Evolutionary conservation across 2,113 vertebrate genomes (phyloP), one percentile per base, ranked within the genome.

Genomic region (Diphyllodes magnificus): DNA sequence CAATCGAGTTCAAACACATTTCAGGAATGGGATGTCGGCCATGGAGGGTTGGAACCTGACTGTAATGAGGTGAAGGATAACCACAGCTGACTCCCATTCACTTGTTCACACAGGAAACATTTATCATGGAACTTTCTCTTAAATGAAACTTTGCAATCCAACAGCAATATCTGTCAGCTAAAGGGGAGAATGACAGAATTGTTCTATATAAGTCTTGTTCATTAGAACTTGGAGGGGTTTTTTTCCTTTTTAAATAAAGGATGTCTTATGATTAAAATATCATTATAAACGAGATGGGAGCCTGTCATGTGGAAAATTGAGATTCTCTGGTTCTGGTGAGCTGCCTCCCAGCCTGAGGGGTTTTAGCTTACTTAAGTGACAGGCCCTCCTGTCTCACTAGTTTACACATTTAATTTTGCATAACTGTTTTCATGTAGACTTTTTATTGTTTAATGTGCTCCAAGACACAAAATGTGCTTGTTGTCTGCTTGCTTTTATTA

Each of bases 181-280:
- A 87, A 73, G 44, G 57, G 37, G 78, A 73, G 80, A 78, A 72
- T 65, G 47, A 51, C 54, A 86, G 50, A 56, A 57, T 71, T 93
- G 50, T 80, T 92, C 75, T 37, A 28, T 63, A 15, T 39, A 81
- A 73, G 57, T 63, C 64, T 42, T 85, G 50, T n/a, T 94, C 80
- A 87, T 92, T 85, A 95, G 51, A 91, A 95, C 37, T 33, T 25
- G 71, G 30, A 27, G 39, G 39, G 11, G 44, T 56, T n/a, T 53
- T 71, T 40, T 51, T 28, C 15, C 45, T 70, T 84, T 57, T 66
- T 65, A 92, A 94, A 42, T 30, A 71, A 92, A 86, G 78, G 44
- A 86, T 90, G 44, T 86, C 75, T 88, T 91, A 91, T 87, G 87
- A 94, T 96, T 95, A 97, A 96, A 97, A 93, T 94, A 96, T 96